These are phyloP conservation scores for Odontomachus brunneus DNA, from an alignment of 1,140 invertebrate species.

Conservation along the genomic window DNA sequence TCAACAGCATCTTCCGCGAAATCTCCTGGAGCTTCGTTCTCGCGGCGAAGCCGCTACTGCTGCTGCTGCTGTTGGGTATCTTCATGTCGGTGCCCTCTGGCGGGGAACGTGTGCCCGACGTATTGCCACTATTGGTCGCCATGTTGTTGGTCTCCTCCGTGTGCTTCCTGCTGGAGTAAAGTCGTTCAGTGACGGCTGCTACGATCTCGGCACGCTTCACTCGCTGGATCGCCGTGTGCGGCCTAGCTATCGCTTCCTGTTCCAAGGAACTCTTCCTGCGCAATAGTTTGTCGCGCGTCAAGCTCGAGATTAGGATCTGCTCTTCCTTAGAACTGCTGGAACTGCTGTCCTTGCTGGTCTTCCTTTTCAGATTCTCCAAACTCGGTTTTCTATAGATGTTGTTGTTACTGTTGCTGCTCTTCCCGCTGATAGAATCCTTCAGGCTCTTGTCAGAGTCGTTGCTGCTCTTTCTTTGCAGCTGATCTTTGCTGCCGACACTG, in stretches of 20 bases:
- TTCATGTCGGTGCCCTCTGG: conserved; percentile 75
- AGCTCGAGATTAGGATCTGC: conserved; percentile 65
- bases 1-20: conserved; percentile 84
- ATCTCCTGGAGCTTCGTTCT: conserved; percentile 82
- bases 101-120: conserved; percentile 76
- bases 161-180: conserved; percentile 88
- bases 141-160: conserved; percentile 85
- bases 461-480: conserved; percentile 68
- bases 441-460: conserved; percentile 73
- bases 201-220: conserved; percentile 88
- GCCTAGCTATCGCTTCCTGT: conserved; percentile 62
- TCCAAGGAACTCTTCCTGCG: conserved; percentile 74
- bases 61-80: conserved; percentile 51
- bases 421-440: conserved; percentile 39
- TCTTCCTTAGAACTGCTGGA: conserved; percentile 80
- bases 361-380: conserved; percentile 74
- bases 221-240: conserved; percentile 74
- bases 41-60: conserved; percentile 64
- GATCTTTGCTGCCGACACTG: conserved; percentile 39
- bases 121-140: conserved; percentile 75
- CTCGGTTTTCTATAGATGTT: conserved; percentile 68
- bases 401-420: conserved; percentile 23
- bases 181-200: conserved; percentile 88
- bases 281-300: conserved; percentile 57
- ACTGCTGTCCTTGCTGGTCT: conserved; percentile 80